phyloP scores from a whole-genome alignment of 2,888 invertebrate species.

The Tachina lurida region DNA sequence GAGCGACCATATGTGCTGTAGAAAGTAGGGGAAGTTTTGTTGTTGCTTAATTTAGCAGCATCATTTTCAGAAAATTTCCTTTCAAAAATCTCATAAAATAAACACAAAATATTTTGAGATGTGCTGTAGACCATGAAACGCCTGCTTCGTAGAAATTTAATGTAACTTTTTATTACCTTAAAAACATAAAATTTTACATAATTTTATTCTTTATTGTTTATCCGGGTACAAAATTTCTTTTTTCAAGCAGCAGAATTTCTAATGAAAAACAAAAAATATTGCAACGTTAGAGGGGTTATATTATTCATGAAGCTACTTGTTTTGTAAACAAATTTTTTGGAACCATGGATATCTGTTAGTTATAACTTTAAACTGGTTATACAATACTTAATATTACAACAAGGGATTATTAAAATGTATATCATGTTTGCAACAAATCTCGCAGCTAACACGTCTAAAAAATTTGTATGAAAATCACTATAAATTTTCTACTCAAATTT shows the following conservation, averaged over 20 bases:
- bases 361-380: too few species aligned
- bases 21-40: background rate
- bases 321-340: too few species aligned
- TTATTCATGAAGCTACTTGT: too few species aligned
- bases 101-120: background rate
- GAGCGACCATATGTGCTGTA: constrained; percentile 1
- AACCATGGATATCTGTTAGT: too few species aligned
- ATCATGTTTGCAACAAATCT: too few species aligned
- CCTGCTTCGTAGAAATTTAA: background rate
- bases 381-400: too few species aligned
- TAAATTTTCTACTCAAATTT: too few species aligned
- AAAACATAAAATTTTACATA: background rate
- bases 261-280: background rate
- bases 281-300: too few species aligned
- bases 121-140: background rate
- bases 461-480: too few species aligned
- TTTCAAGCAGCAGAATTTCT: background rate
- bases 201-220: background rate
- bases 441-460: too few species aligned
- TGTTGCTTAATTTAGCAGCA: background rate
- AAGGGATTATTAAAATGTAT: too few species aligned
- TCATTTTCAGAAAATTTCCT: background rate
- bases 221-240: background rate
- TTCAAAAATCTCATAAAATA: background rate
- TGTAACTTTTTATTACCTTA: background rate